Percentiles rank a stretch among this genome's conserved stretches.
These are phyloP conservation scores for Proisotoma minuta DNA, from an alignment of 2,888 invertebrate genomes.

Conservation along the genomic window DNA sequence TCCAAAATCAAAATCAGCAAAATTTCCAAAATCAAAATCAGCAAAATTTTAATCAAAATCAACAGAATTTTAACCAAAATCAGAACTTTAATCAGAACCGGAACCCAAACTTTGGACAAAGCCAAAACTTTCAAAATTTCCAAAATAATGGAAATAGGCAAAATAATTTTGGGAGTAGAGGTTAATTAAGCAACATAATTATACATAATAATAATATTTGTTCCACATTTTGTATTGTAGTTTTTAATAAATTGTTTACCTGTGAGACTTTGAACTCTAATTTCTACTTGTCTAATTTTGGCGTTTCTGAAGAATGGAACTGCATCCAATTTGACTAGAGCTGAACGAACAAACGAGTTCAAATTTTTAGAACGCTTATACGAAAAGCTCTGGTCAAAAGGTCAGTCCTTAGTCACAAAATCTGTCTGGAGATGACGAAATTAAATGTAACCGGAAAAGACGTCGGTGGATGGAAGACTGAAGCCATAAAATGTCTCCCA, in stretches of 20 bases:
- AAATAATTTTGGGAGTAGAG: constrained; percentile 5
- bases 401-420: no score
- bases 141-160: not conserved
- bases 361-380: constrained; percentile 32
- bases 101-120: not conserved
- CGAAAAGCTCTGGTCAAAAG: constrained; percentile 46
- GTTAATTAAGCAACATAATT: no score
- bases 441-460: no score
- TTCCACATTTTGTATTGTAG: no score
- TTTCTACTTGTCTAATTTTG: no score
- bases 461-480: no score
- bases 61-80: not conserved
- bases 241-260: no score
- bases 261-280: no score
- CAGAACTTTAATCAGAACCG: constrained; percentile 6
- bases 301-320: no score
- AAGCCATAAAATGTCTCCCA: no score
- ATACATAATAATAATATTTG: no score
- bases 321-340: constrained; percentile 43
- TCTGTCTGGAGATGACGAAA: no score
- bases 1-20: not conserved
- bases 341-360: constrained; percentile 47
- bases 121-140: not conserved
- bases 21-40: not conserved
- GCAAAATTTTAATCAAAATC: constrained; percentile 5